A percentile compares a stretch with the other conserved stretches of the same genome.
These are phyloP conservation scores for Coleophora deauratella DNA, from an alignment of 2,888 invertebrate genomes.

Conservation along the genomic window DNA sequence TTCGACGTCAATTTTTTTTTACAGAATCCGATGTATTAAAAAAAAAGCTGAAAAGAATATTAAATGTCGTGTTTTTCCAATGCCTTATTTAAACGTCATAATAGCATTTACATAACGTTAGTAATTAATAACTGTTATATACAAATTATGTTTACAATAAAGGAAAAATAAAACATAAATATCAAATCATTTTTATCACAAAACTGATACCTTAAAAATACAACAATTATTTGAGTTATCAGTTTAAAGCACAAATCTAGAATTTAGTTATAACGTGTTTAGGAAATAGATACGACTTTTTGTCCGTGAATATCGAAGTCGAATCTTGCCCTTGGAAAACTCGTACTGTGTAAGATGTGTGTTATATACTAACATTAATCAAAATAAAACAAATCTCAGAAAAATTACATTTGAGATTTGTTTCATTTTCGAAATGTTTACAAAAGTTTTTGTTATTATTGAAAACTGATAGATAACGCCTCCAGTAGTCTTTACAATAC, in stretches of 20 bases:
- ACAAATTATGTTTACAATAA: too few species aligned
- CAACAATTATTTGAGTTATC: constrained; percentile 20
- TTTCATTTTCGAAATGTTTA: constrained; percentile 7
- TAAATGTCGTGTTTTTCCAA: too few species aligned
- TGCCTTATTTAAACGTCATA: too few species aligned
- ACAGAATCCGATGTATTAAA: too few species aligned
- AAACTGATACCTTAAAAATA: constrained; percentile 19
- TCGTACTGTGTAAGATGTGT: constrained; percentile 36
- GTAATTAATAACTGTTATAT: too few species aligned
- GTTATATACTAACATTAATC: constrained; percentile 44
- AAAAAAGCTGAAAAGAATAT: too few species aligned
- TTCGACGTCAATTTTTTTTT: too few species aligned
- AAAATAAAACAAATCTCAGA: constrained; percentile 30
- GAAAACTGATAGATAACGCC: too few species aligned
- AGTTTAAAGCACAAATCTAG: constrained; percentile 17
- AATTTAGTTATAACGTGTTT: constrained; percentile 15
- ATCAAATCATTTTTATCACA: constrained; percentile 13
- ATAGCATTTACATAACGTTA: too few species aligned
- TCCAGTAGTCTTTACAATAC: too few species aligned
- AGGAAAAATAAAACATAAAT: constrained; percentile 7
- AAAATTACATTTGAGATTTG: constrained; percentile 12
- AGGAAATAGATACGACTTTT: constrained; percentile 4
- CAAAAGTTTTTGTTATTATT: constrained; percentile 14
- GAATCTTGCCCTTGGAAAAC: constrained; percentile 17
- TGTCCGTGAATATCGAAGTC: constrained; percentile 20